Conservation (phyloP, 2,797 vertebrate species). For the Nothura maculosa region DNA sequence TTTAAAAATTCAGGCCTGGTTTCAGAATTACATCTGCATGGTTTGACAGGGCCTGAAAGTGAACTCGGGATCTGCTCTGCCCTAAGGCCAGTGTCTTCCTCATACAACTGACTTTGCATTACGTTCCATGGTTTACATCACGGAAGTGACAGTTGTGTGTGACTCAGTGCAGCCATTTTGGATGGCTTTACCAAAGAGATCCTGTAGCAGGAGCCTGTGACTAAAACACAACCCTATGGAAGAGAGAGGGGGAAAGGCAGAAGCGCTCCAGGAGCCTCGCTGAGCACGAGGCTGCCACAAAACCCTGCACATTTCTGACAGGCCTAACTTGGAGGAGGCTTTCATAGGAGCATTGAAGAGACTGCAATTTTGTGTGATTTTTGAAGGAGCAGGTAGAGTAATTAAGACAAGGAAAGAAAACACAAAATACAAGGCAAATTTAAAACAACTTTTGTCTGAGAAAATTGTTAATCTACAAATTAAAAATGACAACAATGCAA, state of each 20-base stretch:
- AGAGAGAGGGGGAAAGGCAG: neutral
- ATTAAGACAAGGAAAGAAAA: neutral
- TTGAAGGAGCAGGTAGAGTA: neutral
- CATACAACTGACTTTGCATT: neutral
- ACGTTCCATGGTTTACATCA: constrained; percentile 21
- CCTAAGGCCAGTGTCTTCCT: neutral
- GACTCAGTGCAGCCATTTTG: constrained; percentile 4
- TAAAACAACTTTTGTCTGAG: constrained; percentile 5
- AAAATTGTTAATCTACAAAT: constrained; percentile 35
- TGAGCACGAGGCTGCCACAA: neutral
- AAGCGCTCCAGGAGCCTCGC: neutral
- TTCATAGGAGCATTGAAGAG: neutral
- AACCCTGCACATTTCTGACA: neutral
- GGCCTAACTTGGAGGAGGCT: neutral
- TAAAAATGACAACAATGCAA: constrained; percentile 25
- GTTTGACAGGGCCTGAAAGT: neutral
- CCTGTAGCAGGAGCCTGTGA: neutral
- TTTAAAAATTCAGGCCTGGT: neutral
- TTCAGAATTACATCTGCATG: neutral
- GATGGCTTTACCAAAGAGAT: neutral
- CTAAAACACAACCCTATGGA: neutral
- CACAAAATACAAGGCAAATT: neutral
- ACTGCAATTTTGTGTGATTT: constrained; percentile 38
- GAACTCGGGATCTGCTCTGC: neutral
- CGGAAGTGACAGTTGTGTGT: neutral